These are phyloP conservation scores for Neotoma lepida DNA, from an alignment of 2,113 vertebrate species.

Conservation along the genomic window DNA sequence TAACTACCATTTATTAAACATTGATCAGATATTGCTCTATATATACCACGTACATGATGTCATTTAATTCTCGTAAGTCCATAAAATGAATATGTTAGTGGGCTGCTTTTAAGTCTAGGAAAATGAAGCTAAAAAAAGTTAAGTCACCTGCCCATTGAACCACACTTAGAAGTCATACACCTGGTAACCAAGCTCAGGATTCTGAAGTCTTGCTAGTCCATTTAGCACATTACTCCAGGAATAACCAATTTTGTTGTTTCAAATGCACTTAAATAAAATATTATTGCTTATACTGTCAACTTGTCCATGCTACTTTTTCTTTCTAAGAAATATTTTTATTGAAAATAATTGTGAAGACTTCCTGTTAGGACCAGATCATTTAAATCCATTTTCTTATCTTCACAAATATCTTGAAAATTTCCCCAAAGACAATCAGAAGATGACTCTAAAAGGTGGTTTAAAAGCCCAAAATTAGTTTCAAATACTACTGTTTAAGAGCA, in stretches of 20 bases:
- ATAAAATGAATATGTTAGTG: slow-evolving; percentile 17
- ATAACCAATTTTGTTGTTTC: neutral
- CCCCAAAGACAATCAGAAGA: neutral
- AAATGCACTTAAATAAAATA: slow-evolving; percentile 24
- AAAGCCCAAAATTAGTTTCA: neutral
- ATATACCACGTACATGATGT: neutral
- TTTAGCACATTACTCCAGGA: neutral
- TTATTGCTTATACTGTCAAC: neutral
- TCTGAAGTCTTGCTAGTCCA: neutral
- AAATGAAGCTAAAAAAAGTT: neutral
- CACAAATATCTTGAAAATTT: neutral
- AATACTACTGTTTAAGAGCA: neutral
- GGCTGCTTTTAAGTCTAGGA: neutral
- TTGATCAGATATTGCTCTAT: neutral
- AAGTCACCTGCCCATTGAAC: neutral
- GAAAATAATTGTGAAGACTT: slow-evolving; percentile 15
- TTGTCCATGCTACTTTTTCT: neutral
- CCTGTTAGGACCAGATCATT: neutral
- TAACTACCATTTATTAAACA: slow-evolving; percentile 9
- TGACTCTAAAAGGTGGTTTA: neutral
- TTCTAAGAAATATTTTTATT: neutral
- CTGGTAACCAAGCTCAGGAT: neutral
- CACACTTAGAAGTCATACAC: neutral
- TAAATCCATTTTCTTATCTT: neutral
- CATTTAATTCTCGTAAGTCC: slow-evolving; percentile 1